A percentile compares a stretch with the other conserved stretches of the same genome.
These are phyloP conservation scores for Periphyllus acericola DNA, from an alignment of 2,888 invertebrate genomes.

Conservation along the genomic window DNA sequence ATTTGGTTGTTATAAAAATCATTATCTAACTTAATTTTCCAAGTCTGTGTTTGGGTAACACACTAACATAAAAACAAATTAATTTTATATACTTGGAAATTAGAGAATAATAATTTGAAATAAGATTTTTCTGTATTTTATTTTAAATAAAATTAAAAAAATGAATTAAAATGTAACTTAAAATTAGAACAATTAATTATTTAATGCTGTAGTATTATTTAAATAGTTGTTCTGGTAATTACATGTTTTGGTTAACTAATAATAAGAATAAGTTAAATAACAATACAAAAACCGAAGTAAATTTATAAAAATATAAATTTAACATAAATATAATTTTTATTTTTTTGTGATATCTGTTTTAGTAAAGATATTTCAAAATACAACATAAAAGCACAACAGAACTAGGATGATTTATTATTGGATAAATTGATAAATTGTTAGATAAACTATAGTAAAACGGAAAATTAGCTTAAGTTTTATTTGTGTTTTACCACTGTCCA, in stretches of 20 bases:
- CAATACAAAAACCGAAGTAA: conserved; percentile 5
- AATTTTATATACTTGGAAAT: too few species aligned
- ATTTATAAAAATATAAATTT: conserved; percentile 3
- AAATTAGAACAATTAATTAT: too few species aligned
- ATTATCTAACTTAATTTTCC: too few species aligned
- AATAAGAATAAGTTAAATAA: neutral
- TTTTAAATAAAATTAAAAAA: too few species aligned
- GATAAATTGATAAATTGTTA: neutral
- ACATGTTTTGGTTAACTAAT: neutral
- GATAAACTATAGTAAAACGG: neutral
- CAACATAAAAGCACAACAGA: neutral
- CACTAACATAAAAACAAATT: too few species aligned
- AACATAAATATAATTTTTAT: neutral
- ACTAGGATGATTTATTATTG: neutral
- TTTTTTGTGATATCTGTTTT: neutral
- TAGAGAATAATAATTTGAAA: too few species aligned
- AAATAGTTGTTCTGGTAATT: neutral
- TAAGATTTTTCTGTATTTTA: too few species aligned
- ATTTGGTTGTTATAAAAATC: too few species aligned
- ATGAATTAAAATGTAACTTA: too few species aligned
- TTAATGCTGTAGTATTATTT: neutral
- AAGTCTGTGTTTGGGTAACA: too few species aligned
- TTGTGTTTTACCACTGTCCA: conserved; percentile 60
- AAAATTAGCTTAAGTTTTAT: conserved; percentile 1
- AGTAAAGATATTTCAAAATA: conserved; percentile 1